Conservation (phyloP, 1,140 invertebrate genomes). For the Lepidurus apus region DNA sequence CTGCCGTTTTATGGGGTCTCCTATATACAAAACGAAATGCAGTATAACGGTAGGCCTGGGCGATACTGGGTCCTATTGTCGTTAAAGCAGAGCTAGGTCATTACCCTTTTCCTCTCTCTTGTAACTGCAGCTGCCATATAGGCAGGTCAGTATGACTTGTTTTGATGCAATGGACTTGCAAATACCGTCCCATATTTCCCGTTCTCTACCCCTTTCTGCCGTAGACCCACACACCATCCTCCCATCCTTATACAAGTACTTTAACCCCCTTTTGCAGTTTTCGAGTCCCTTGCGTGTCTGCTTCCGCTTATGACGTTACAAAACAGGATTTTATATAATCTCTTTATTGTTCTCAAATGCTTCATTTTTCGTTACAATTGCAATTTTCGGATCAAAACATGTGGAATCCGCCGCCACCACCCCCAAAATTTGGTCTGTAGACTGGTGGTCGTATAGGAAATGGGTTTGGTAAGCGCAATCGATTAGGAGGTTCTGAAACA, state of each 20-base stretch:
- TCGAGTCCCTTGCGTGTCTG: neutral
- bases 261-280: neutral
- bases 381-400: neutral
- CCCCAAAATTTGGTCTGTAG: neutral
- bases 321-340: no score
- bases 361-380: neutral
- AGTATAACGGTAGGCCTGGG: slow-evolving; percentile 8
- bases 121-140: slow-evolving; percentile 7
- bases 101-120: slow-evolving; percentile 1
- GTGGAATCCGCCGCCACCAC: neutral
- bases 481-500: neutral
- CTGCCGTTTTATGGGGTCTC: slow-evolving; percentile 1
- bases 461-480: neutral
- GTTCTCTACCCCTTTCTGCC: neutral
- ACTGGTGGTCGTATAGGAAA: neutral
- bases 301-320: neutral
- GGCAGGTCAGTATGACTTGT: slow-evolving; percentile 17
- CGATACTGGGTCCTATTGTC: neutral
- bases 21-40: neutral
- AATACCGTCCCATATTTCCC: neutral
- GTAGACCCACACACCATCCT: neutral
- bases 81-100: slow-evolving; percentile 14
- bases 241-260: neutral
- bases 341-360: no score
- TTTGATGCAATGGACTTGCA: slow-evolving; percentile 14